A percentile compares a stretch with the other conserved stretches of the same genome.
These are phyloP conservation scores for Salpingus planirostris DNA, from an alignment of 2,888 invertebrate species.

Conservation along the genomic window DNA sequence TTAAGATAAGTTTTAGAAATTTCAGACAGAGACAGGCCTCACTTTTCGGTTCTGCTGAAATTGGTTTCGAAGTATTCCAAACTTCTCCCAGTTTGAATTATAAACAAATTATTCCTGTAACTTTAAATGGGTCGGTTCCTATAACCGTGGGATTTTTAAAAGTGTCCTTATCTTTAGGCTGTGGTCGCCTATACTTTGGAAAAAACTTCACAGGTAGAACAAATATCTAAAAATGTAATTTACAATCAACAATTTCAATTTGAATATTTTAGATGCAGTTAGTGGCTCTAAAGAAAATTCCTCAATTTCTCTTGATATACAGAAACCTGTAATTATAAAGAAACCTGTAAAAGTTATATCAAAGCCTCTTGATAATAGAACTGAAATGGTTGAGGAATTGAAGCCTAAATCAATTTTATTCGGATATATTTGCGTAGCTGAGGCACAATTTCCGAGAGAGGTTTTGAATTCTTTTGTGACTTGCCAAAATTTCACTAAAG, in stretches of 20 bases:
- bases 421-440: conserved; percentile 44
- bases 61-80: conserved; percentile 36
- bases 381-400: too few species aligned
- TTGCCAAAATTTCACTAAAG: conserved; percentile 44
- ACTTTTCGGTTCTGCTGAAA: conserved; percentile 40
- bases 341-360: too few species aligned
- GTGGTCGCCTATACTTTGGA: conserved; percentile 44
- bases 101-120: conserved; percentile 37
- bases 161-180: conserved; percentile 43
- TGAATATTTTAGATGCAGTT: too few species aligned
- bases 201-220: conserved; percentile 44
- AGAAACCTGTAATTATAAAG: too few species aligned
- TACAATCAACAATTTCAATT: too few species aligned
- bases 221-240: too few species aligned
- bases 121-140: conserved; percentile 38
- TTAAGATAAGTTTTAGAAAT: conserved; percentile 42
- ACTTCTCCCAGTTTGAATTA: conserved; percentile 34
- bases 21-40: conserved; percentile 40
- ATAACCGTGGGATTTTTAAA: conserved; percentile 40
- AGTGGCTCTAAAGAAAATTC: too few species aligned
- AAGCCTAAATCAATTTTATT: conserved; percentile 38
- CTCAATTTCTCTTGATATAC: too few species aligned
- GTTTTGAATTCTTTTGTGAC: conserved; percentile 39
- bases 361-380: too few species aligned
- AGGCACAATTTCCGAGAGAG: conserved; percentile 40